Evolutionary conservation across 2,797 vertebrate genomes (phyloP), one percentile per base, ranked within the genome.

Genomic region (Podargus strigoides): DNA sequence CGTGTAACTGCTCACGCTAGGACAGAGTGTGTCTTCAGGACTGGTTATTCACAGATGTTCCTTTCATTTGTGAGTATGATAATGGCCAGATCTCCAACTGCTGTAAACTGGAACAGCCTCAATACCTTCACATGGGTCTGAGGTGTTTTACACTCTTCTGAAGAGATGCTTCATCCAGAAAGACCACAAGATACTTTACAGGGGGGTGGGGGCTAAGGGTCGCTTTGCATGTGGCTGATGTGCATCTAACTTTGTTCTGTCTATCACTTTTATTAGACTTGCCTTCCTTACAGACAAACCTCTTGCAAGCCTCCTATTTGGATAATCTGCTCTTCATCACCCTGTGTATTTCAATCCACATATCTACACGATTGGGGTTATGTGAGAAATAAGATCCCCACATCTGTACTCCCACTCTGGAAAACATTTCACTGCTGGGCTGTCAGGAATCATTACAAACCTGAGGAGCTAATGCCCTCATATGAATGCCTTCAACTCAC

Each of bases 401-500:
- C 86, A 87, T 90, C 93, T 85, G 89, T 66, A 55, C 55, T 91
- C 80, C 34, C 86, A 47, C 55, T 91, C 74, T 90, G 86, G 84
- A 89, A 95, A 93, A 70, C 49, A 89, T 90, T 97, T 91, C 60
- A 50, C 53, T 90, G 75, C 56, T 44, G 52, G 58, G 63, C 88
- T 97, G 94, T 94, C 89, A 95, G 93, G 86, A 94, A 59, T 94
- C 91, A 83, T 96, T 96, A 94, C 62, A 93, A 93, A 94, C 53
- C 79, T 53, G 42, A 90, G 68, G 69, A 96, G 39, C 75, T 78
- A 77, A 59, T 77, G 56, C 53, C 64, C 86, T 92, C 68, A 16
- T 36, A 52, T 2, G 37, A 82, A 83, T 41, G 88, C 77, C 66
- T 89, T 69, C 72, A 68, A 20, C 53, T 91, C 0, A 5, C 85